Evolutionary conservation across 2,888 invertebrate species (phyloP).

Genomic region (Sturmia bella): DNA sequence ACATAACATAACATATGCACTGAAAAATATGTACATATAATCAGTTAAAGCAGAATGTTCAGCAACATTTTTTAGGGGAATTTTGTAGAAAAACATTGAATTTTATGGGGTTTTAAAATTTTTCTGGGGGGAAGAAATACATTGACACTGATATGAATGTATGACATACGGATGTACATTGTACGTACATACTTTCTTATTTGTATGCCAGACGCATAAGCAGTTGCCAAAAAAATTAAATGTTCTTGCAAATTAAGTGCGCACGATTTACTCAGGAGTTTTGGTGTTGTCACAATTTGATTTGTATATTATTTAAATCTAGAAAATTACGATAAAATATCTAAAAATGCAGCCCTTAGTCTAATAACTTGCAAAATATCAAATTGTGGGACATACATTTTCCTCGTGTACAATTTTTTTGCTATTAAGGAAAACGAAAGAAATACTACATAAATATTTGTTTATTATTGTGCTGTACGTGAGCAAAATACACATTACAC

Average conservation of each 20-base stretch:
- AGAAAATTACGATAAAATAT: not conserved
- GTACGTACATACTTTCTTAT: not conserved
- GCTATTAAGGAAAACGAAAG: not conserved
- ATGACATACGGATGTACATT: too few species aligned
- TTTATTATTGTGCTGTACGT: slow-evolving; percentile 33
- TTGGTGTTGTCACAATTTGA: slow-evolving; percentile 27
- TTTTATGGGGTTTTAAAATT: too few species aligned
- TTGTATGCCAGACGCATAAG: slow-evolving; percentile 25
- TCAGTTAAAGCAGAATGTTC: too few species aligned
- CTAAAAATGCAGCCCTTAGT: slow-evolving; percentile 14
- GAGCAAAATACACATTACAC: slow-evolving; percentile 23
- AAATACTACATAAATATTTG: slow-evolving; percentile 39
- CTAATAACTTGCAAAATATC: not conserved
- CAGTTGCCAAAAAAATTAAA: slow-evolving; percentile 29
- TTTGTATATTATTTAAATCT: slow-evolving; percentile 30
- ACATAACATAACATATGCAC: too few species aligned
- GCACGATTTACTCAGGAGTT: slow-evolving; percentile 44
- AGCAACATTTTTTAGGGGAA: too few species aligned
- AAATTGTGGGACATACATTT: not conserved
- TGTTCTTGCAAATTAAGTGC: slow-evolving; percentile 45
- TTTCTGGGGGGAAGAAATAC: too few species aligned
- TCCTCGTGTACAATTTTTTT: not conserved
- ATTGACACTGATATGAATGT: too few species aligned
- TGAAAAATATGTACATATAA: too few species aligned
- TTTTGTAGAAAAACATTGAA: too few species aligned